These are phyloP conservation scores for Myanophis thanlyinensis DNA, from an alignment of 2,113 vertebrate genomes.

Conservation along the genomic window DNA sequence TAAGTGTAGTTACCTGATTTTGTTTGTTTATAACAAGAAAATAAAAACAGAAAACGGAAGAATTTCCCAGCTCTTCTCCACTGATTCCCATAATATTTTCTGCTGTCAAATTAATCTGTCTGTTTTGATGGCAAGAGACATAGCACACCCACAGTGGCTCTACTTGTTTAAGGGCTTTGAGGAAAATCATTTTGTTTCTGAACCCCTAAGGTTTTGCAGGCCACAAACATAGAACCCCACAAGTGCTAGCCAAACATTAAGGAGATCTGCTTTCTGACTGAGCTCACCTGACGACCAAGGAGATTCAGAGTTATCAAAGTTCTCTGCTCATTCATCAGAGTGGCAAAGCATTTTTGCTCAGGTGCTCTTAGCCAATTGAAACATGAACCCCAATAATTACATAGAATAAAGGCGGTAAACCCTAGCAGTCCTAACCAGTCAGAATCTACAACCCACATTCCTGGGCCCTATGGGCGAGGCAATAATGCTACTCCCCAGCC, in stretches of 20 bases:
- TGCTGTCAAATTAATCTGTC: neutral
- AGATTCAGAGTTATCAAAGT: neutral
- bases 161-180: neutral
- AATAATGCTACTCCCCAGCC: neutral
- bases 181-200: neutral
- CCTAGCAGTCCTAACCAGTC: neutral
- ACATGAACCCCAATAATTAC: neutral
- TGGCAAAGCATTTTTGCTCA: neutral
- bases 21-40: neutral
- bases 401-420: neutral
- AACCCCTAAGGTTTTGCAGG: neutral
- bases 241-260: neutral
- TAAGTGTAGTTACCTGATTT: neutral
- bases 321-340: neutral
- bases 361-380: neutral
- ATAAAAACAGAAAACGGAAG: neutral
- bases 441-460: conserved; percentile 11
- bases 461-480: conserved; percentile 16
- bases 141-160: neutral
- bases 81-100: neutral
- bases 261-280: neutral
- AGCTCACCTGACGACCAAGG: neutral
- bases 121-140: neutral
- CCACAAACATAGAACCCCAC: neutral
- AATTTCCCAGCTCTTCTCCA: neutral